These are phyloP conservation scores for Paralichthys olivaceus DNA, from an alignment of 2,113 vertebrate genomes.

Conservation along the genomic window DNA sequence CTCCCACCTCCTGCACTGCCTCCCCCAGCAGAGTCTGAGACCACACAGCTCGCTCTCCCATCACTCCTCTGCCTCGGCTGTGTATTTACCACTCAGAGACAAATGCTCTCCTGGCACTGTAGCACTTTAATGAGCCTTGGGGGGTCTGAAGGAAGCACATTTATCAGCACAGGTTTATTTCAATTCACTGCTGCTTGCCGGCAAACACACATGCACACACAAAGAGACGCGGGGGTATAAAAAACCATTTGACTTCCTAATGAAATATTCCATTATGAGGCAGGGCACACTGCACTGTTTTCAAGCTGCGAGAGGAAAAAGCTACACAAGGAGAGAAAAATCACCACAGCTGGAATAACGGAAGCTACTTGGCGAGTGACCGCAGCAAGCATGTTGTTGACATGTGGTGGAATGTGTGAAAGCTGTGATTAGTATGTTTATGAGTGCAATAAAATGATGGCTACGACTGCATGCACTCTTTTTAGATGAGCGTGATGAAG, in stretches of 20 bases:
- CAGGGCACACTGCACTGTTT: not conserved
- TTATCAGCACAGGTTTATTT: conserved; percentile 63
- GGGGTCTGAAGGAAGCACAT: conserved; percentile 57
- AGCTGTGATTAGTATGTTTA: conserved; percentile 1
- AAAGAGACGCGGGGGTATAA: conserved; percentile 11
- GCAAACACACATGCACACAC: conserved; percentile 5
- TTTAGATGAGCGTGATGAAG: not conserved
- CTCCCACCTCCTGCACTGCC: conserved; percentile 33
- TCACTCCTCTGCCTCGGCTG: conserved; percentile 43
- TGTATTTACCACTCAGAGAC: conserved; percentile 68
- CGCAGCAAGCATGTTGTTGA: not conserved
- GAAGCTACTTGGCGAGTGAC: conserved; percentile 18
- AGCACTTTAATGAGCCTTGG: conserved; percentile 64
- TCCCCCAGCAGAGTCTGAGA: conserved; percentile 43
- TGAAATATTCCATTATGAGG: conserved; percentile 53
- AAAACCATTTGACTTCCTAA: conserved; percentile 30
- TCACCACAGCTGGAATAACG: conserved; percentile 3
- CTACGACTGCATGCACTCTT: not conserved
- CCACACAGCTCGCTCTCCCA: conserved; percentile 47
- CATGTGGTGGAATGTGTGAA: conserved; percentile 10
- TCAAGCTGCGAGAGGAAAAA: conserved; percentile 16
- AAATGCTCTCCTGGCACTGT: conserved; percentile 62
- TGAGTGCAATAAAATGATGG: not conserved
- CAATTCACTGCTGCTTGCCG: conserved; percentile 21
- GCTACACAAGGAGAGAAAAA: conserved; percentile 13